These are phyloP conservation scores for Anthoscopus minutus DNA, from an alignment of 2,113 vertebrate species.

Conservation along the genomic window DNA sequence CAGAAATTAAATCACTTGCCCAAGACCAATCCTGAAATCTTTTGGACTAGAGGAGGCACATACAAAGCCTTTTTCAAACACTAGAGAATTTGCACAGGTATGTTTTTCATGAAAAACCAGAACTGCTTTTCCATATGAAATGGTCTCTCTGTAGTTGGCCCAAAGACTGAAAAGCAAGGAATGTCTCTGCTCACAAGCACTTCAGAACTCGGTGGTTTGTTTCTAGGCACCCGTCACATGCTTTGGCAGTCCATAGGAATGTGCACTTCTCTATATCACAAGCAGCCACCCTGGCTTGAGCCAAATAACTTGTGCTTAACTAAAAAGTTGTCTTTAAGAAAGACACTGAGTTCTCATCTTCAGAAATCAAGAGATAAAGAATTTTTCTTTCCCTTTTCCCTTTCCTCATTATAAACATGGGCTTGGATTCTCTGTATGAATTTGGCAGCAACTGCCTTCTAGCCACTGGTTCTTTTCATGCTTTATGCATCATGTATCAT, in stretches of 20 bases:
- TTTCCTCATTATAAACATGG: not conserved
- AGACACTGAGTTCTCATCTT: not conserved
- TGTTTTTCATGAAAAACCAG: not conserved
- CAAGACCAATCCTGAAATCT: not conserved
- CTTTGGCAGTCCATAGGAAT: slow-evolving; percentile 43
- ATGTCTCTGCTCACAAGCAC: slow-evolving; percentile 16
- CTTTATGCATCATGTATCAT: not conserved
- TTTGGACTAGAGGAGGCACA: not conserved
- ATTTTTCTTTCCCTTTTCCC: not conserved
- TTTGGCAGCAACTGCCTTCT: not conserved
- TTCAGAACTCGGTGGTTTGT: not conserved
- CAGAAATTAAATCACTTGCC: not conserved
- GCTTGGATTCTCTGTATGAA: not conserved
- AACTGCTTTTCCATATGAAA: slow-evolving; percentile 23
- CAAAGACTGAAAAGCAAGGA: not conserved
- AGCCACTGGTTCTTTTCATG: not conserved
- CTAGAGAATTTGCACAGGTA: not conserved
- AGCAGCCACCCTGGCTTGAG: slow-evolving; percentile 1
- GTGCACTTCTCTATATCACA: slow-evolving; percentile 21
- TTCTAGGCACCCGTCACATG: slow-evolving; percentile 39
- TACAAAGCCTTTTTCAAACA: not conserved
- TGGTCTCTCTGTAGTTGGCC: not conserved
- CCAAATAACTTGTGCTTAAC: slow-evolving; percentile 4
- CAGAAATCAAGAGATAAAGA: not conserved
- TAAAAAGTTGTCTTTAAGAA: not conserved